phyloP scores from a whole-genome alignment of 2,888 invertebrate genomes.

The Acleris laterana region DNA sequence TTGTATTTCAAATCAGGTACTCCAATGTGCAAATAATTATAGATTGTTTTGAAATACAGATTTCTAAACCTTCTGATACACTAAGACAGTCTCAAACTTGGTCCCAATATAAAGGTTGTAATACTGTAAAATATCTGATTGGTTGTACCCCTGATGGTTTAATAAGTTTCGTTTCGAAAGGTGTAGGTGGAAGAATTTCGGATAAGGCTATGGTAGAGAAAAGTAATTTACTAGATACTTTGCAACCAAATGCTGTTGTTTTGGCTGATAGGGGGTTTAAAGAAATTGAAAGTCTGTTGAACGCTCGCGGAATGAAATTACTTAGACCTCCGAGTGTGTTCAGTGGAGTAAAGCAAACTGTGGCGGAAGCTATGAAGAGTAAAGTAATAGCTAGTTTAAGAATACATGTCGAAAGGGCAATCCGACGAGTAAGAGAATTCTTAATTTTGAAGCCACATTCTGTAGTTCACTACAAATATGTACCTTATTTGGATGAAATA shows the following conservation, averaged over 20 bases:
- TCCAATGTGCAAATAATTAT: constrained; percentile 35
- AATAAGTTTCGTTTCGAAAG: constrained; percentile 29
- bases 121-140: constrained; percentile 37
- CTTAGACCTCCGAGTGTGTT: constrained; percentile 30
- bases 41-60: constrained; percentile 39
- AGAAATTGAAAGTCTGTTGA: constrained; percentile 24
- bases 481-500: constrained; percentile 13
- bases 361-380: constrained; percentile 14
- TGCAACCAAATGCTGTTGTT: constrained; percentile 25
- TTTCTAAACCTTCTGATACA: constrained; percentile 13
- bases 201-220: constrained; percentile 33
- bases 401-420: constrained; percentile 27
- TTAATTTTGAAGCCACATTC: constrained; percentile 25
- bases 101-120: constrained; percentile 17
- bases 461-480: constrained; percentile 8
- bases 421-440: constrained; percentile 25
- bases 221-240: constrained; percentile 23
- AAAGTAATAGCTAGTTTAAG: constrained; percentile 28
- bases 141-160: constrained; percentile 32
- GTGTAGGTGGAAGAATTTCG: constrained; percentile 29
- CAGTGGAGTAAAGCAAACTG: constrained; percentile 15
- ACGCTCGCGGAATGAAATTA: constrained; percentile 12
- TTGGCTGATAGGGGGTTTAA: constrained; percentile 34
- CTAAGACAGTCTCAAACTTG: constrained; percentile 5
- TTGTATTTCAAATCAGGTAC: constrained; percentile 25